Evolutionary conservation across 2,113 vertebrate species (phyloP), one percentile per base, ranked within the genome.

Genomic region (Circaetus cinerascens): DNA sequence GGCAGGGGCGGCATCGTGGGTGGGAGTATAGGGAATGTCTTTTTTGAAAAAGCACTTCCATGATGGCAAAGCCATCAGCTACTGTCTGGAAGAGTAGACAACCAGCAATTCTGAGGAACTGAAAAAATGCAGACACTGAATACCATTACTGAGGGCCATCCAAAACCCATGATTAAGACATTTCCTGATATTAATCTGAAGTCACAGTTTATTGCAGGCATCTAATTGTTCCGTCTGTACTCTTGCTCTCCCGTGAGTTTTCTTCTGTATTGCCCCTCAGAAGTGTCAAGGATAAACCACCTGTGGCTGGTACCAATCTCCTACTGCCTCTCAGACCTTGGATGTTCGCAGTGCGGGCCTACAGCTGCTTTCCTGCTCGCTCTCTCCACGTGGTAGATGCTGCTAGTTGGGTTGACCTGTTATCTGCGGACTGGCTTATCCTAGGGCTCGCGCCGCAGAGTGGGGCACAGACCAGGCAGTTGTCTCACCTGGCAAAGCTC

Each of bases 1-100:
- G 40, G 23, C 9, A 15, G 26, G 15, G 46, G 40, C 15, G 11
- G 25, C 36, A 78, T 62, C 1, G 0, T 8, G 1, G 0, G 23
- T 0, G 2, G 32, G 29, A 64, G 43, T 50, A 51, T 29, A 26
- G 43, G 56, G 16, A 71, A 38, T 4, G 3, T 23, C n/a, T n/a
- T n/a, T 43, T 11, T 53, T 53, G 46, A 29, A 29, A 50, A 84
- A 63, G 38, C 16, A 14, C 53, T 56, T 36, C 32, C 4, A 15
- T 22, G 32, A 9, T 4, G 10, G 36, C 66, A 57, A 63, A 73
- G 21, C 23, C 77, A 16, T 59, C 11, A 59, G 45, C 57, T 29
- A 4, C 25, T 17, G 9, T 20, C 72, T 74, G 36, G 60, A 80
- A 43, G 27, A 81, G 22, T 2, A 55, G 40, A 27, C 48, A 32